Percentiles rank a stretch among this genome's conserved stretches.
Evolutionary conservation across 2,888 invertebrate species (phyloP).

Genomic region (Corbicula japonica): DNA sequence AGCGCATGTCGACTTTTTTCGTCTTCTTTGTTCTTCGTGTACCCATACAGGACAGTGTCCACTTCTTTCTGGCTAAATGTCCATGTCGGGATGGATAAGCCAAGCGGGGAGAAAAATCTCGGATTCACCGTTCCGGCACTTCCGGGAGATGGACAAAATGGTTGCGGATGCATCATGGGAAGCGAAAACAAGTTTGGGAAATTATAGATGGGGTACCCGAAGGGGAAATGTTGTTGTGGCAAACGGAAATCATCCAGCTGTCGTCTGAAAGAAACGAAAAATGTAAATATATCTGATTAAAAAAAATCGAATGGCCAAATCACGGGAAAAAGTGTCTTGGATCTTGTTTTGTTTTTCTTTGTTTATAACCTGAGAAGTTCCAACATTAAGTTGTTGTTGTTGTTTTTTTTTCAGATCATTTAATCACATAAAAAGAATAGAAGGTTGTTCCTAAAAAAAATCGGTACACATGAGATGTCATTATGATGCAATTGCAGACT

Average conservation of each 20-base stretch:
- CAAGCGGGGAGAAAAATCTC: conserved; percentile 28
- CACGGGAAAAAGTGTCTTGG: background rate
- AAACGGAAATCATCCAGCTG: conserved; percentile 33
- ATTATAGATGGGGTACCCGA: conserved; percentile 27
- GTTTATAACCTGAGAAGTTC: too few relatives aligned
- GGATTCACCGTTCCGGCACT: conserved; percentile 20
- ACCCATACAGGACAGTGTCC: conserved; percentile 84
- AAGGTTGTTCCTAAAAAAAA: too few relatives aligned
- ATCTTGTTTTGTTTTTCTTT: too few relatives aligned
- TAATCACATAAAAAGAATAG: too few relatives aligned
- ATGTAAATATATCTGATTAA: background rate
- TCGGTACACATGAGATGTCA: too few relatives aligned
- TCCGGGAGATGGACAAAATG: conserved; percentile 9
- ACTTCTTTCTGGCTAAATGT: conserved; percentile 81
- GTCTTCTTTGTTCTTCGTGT: conserved; percentile 76
- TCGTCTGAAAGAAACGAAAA: conserved; percentile 21
- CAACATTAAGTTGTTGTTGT: too few relatives aligned
- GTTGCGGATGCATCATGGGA: conserved; percentile 25
- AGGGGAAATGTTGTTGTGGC: conserved; percentile 33
- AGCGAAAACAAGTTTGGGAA: conserved; percentile 20
- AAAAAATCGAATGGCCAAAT: background rate
- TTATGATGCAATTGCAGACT: too few relatives aligned
- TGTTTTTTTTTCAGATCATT: too few relatives aligned
- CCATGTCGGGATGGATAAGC: conserved; percentile 57
- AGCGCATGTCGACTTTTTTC: conserved; percentile 82